A percentile compares a stretch with the other conserved stretches of the same genome.
These are phyloP conservation scores for Platorchestia sp. DNA, from an alignment of 1,140 invertebrate genomes.

Conservation along the genomic window DNA sequence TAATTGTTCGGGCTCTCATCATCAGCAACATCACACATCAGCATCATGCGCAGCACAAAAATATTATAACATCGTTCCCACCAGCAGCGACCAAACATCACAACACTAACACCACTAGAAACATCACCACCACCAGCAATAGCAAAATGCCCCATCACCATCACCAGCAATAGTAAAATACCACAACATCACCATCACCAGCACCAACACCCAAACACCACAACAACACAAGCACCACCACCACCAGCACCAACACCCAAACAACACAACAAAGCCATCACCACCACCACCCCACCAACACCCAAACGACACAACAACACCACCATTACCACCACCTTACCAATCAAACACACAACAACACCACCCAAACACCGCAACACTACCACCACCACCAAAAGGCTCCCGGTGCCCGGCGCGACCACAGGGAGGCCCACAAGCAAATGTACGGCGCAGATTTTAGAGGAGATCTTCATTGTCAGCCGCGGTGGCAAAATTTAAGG, in stretches of 20 bases:
- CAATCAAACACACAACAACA: too few species aligned
- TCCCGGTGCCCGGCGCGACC: neutral
- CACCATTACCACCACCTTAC: too few species aligned
- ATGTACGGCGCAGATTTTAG: slow-evolving; percentile 30
- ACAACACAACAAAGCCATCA: neutral
- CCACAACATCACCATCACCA: neutral
- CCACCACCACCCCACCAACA: neutral
- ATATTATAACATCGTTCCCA: neutral
- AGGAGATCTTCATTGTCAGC: slow-evolving; percentile 47
- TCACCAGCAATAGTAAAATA: neutral
- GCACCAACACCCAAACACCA: neutral
- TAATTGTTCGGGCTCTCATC: too few species aligned
- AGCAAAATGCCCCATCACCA: neutral
- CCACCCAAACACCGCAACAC: too few species aligned
- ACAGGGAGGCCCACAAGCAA: neutral
- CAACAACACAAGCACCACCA: neutral
- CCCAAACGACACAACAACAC: neutral
- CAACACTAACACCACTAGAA: neutral
- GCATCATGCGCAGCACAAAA: neutral
- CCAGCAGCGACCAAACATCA: neutral
- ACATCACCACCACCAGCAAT: neutral
- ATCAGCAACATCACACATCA: neutral
- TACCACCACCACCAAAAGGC: too few species aligned
- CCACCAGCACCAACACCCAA: neutral
- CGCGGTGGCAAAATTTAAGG: slow-evolving; percentile 19